A percentile compares a stretch with the other conserved stretches of the same genome.
These are phyloP conservation scores for Neodiprion fabricii DNA, from an alignment of 1,140 invertebrate species.

Conservation along the genomic window DNA sequence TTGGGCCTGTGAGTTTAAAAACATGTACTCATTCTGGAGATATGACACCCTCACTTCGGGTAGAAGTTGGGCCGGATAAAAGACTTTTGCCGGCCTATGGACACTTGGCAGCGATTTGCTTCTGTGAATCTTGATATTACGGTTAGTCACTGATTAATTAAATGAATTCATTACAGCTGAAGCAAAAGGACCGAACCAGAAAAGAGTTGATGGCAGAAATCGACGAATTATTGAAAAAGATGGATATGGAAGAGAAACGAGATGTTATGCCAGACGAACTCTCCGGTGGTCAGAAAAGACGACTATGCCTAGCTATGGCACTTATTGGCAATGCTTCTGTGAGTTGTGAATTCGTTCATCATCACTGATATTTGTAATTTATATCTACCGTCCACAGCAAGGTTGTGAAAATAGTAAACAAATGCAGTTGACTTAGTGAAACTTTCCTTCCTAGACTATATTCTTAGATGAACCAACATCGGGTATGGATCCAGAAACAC, in stretches of 20 bases:
- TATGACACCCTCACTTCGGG: too few relatives aligned
- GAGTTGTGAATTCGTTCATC: conserved; percentile 18
- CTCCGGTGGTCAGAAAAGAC: conserved; percentile 76
- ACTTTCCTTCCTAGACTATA: conserved; percentile 53
- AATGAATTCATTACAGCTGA: conserved; percentile 28
- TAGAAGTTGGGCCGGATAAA: too few relatives aligned
- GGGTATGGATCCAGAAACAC: conserved; percentile 93
- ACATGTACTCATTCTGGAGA: too few relatives aligned
- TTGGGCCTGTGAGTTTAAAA: too few relatives aligned
- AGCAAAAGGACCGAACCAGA: conserved; percentile 64
- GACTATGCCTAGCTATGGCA: conserved; percentile 73
- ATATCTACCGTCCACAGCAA: too few relatives aligned
- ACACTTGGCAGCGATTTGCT: too few relatives aligned
- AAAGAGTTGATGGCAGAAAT: conserved; percentile 41
- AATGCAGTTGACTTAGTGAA: conserved; percentile 10
- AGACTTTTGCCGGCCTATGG: too few relatives aligned
- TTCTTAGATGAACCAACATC: conserved; percentile 94
- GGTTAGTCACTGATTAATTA: not conserved
- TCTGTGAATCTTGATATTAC: too few relatives aligned
- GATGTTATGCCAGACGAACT: conserved; percentile 64
- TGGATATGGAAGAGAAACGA: conserved; percentile 69
- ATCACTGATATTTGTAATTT: not conserved
- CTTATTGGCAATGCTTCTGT: conserved; percentile 64
- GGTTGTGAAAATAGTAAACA: too few relatives aligned
- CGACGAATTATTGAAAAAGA: conserved; percentile 56